Conservation (phyloP, 2,797 vertebrate species). For the Mycteria americana region DNA sequence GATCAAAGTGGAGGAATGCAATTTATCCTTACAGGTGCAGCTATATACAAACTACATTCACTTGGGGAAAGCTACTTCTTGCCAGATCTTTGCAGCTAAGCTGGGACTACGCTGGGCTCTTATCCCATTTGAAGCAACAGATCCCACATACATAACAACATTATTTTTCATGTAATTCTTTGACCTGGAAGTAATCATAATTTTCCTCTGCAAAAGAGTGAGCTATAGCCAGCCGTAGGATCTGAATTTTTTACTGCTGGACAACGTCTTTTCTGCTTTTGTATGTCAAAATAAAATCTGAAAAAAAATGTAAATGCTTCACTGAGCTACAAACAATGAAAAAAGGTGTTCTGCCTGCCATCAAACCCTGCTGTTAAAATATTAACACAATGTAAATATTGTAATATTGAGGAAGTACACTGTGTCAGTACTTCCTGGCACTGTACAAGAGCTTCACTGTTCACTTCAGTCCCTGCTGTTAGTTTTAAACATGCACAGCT, state of each 20-base stretch:
- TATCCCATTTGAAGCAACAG: not conserved
- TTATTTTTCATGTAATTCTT: not conserved
- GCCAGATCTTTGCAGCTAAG: not conserved
- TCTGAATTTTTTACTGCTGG: not conserved
- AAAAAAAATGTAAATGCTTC: slow-evolving; percentile 10
- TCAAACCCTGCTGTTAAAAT: slow-evolving; percentile 39
- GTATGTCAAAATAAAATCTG: slow-evolving; percentile 20
- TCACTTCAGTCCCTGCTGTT: slow-evolving; percentile 54
- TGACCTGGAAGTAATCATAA: slow-evolving; percentile 31
- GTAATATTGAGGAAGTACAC: slow-evolving; percentile 68
- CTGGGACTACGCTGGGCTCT: not conserved
- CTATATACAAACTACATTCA: not conserved
- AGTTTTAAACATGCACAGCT: slow-evolving; percentile 54
- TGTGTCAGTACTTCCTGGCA: slow-evolving; percentile 68
- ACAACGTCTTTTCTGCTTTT: not conserved
- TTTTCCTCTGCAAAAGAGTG: not conserved
- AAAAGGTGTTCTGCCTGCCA: slow-evolving; percentile 62
- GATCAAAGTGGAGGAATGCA: not conserved
- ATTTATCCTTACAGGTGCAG: not conserved
- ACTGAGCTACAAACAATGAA: slow-evolving; percentile 37
- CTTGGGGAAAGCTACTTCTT: not conserved
- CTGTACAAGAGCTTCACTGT: slow-evolving; percentile 57
- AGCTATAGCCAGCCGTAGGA: not conserved
- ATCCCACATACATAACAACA: not conserved
- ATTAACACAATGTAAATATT: slow-evolving; percentile 70